These are phyloP conservation scores for Acipenser oxyrinchus DNA, from an alignment of 2,797 vertebrate genomes.

Conservation along the genomic window DNA sequence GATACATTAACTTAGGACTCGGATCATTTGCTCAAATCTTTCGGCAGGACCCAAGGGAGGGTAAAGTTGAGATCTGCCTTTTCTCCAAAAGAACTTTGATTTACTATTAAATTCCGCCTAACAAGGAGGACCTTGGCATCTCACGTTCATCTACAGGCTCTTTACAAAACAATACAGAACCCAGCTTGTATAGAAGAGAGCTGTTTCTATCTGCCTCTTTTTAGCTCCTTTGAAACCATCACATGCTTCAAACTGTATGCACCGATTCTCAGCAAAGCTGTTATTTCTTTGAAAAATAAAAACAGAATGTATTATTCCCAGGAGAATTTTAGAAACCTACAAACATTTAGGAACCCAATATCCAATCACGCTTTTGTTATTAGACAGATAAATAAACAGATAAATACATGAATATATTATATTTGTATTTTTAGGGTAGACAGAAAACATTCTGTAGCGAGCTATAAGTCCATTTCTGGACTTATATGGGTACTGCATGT, in stretches of 20 bases:
- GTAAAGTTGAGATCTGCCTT: conserved; percentile 89
- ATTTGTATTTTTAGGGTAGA: no score
- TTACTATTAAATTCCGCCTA: conserved; percentile 98
- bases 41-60: conserved; percentile 94
- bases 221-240: conserved; percentile 12
- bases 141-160: conserved; percentile 70
- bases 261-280: no score
- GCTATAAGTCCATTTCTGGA: no score
- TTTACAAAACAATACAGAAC: conserved; percentile 65
- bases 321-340: no score
- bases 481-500: no score
- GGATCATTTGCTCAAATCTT: conserved; percentile 94
- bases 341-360: no score
- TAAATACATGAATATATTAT: no score
- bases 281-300: no score
- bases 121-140: conserved; percentile 80
- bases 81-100: conserved; percentile 98
- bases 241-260: neutral
- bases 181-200: conserved; percentile 65
- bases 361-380: no score
- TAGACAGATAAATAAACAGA: no score
- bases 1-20: conserved; percentile 89
- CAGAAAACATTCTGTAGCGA: no score
- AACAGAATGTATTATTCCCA: no score
- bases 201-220: conserved; percentile 76